Evolutionary conservation across 1,140 invertebrate genomes (phyloP).

Genomic region (Microvelia longipes): DNA sequence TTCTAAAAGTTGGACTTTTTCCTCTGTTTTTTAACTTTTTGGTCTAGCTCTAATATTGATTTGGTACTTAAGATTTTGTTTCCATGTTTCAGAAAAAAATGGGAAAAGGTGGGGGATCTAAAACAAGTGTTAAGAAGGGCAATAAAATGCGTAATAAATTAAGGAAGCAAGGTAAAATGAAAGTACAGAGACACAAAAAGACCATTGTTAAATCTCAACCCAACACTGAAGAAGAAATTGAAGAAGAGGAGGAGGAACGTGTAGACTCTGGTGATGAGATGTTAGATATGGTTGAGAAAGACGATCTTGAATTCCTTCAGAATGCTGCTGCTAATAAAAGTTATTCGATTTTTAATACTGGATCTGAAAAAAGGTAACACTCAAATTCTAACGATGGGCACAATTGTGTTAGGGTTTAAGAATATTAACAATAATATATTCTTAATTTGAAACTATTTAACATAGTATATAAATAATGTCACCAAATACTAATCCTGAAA

Average conservation of each 20-base stretch:
- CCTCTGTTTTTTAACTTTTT: no score
- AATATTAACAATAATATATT: no score
- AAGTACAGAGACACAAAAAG: slow-evolving; percentile 34
- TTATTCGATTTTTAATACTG: slow-evolving; percentile 34
- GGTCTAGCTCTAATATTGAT: no score
- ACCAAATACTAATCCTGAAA: no score
- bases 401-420: no score
- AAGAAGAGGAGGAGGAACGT: slow-evolving; percentile 25
- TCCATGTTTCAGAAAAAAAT: no score
- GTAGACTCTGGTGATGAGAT: slow-evolving; percentile 43
- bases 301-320: slow-evolving; percentile 45
- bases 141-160: slow-evolving; percentile 46
- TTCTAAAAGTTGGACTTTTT: no score
- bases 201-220: slow-evolving; percentile 21
- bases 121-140: slow-evolving; percentile 35
- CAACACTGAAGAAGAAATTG: slow-evolving; percentile 26
- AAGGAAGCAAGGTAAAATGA: slow-evolving; percentile 41
- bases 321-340: slow-evolving; percentile 34
- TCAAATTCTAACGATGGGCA: no score
- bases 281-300: slow-evolving; percentile 43
- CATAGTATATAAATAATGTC: no score
- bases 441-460: no score
- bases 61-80: no score
- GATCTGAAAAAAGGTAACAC: slow-evolving; percentile 21
- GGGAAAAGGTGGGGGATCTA: slow-evolving; percentile 1